phyloP scores from a whole-genome alignment of 1,140 invertebrate species.

The Platyura marginata region DNA sequence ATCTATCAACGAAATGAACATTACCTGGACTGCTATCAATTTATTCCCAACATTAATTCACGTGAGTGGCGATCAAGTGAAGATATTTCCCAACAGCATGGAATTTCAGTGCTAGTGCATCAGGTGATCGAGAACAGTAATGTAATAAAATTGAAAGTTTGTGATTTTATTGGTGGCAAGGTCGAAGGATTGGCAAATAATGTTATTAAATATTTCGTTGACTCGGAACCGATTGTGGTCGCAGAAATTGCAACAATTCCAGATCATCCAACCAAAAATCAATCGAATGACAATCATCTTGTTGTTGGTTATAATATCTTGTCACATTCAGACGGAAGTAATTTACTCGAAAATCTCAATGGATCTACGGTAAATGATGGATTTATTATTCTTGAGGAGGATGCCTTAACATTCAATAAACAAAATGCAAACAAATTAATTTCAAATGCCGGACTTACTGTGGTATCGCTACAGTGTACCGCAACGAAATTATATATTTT shows the following conservation, averaged over 20 bases:
- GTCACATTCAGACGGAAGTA: conserved; percentile 25
- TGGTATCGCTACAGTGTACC: conserved; percentile 26
- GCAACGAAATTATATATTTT: conserved; percentile 37
- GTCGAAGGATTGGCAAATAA: too few relatives aligned
- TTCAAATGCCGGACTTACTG: conserved; percentile 26
- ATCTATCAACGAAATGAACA: conserved; percentile 53
- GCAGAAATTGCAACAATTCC: too few relatives aligned
- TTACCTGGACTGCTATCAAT: conserved; percentile 63
- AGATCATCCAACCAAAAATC: conserved; percentile 23
- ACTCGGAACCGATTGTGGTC: too few relatives aligned
- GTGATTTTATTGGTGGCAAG: too few relatives aligned
- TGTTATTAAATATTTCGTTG: too few relatives aligned
- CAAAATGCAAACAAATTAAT: conserved; percentile 20
- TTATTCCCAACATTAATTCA: conserved; percentile 54
- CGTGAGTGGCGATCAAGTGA: conserved; percentile 27
- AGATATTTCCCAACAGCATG: conserved; percentile 36
- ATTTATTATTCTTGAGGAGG: conserved; percentile 61
- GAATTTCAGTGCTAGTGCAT: conserved; percentile 45
- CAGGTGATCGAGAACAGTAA: conserved; percentile 63
- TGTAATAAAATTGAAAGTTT: too few relatives aligned
- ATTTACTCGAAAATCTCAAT: conserved; percentile 33
- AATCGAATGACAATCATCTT: conserved; percentile 38
- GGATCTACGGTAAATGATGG: conserved; percentile 48
- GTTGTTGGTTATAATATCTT: conserved; percentile 41
- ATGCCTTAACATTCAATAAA: conserved; percentile 30